These are phyloP conservation scores for Linepithema humile DNA, from an alignment of 1,140 invertebrate species.

Conservation along the genomic window DNA sequence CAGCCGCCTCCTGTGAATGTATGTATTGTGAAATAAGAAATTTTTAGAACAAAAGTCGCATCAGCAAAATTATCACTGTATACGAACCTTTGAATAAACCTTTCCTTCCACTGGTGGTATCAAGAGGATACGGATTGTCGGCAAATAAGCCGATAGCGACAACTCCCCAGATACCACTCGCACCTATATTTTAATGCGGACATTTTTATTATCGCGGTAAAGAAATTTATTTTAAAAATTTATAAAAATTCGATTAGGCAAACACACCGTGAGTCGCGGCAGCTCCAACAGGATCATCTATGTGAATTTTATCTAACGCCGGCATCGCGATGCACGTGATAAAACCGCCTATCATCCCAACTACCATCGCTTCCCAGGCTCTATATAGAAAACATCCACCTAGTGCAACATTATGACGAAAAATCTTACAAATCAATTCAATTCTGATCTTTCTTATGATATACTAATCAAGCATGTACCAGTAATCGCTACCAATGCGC, in stretches of 20 bases:
- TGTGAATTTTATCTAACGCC: conserved; percentile 89
- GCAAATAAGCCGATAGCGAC: conserved; percentile 95
- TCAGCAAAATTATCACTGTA: neutral
- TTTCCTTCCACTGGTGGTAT: conserved; percentile 90
- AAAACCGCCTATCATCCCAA: conserved; percentile 92
- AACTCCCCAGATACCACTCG: conserved; percentile 89
- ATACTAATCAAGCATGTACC: conserved; percentile 81
- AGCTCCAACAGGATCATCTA: conserved; percentile 97
- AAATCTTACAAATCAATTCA: neutral
- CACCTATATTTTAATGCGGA: conserved; percentile 75
- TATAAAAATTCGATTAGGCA: conserved; percentile 6
- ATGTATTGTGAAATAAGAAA: neutral
- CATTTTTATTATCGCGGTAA: neutral
- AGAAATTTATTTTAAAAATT: neutral
- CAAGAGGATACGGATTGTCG: conserved; percentile 91
- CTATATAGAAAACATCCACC: conserved; percentile 95
- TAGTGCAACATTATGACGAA: conserved; percentile 67
- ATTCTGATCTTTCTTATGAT: neutral
- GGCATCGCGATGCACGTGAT: conserved; percentile 90
- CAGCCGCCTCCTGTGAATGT: conserved; percentile 90
- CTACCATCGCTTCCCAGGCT: conserved; percentile 93
- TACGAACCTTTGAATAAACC: conserved; percentile 91
- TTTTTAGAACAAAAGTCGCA: neutral
- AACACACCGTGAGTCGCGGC: conserved; percentile 92
- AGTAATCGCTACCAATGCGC: conserved; percentile 94